These are phyloP conservation scores for Argentina silus DNA, from an alignment of 2,797 vertebrate species.

Conservation along the genomic window DNA sequence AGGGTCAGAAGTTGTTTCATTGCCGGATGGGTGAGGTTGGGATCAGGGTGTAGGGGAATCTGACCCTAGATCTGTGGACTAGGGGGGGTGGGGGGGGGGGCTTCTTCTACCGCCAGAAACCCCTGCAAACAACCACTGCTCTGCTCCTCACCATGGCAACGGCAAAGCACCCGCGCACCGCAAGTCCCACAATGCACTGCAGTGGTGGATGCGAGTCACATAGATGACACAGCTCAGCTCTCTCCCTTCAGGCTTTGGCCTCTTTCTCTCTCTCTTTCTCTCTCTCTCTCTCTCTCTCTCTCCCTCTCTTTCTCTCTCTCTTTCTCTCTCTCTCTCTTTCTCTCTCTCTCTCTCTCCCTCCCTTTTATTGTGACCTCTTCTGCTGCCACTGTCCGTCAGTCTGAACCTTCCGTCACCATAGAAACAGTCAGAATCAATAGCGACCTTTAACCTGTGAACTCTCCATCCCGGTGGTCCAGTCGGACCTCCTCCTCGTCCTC, in stretches of 20 bases:
- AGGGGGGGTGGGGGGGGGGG: too few relatives aligned
- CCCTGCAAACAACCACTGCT: slow-evolving; percentile 43
- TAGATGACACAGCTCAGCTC: slow-evolving; percentile 55
- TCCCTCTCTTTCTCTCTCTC: background rate
- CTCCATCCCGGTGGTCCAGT: background rate
- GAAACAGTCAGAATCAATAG: background rate
- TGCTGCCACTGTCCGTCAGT: background rate
- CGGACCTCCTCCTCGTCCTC: background rate
- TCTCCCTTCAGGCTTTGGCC: background rate
- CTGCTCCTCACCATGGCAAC: slow-evolving; percentile 69
- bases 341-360: background rate
- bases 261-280: background rate
- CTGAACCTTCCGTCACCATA: too few relatives aligned
- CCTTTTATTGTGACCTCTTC: background rate
- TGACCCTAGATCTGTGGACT: slow-evolving; percentile 47
- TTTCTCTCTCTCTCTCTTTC: background rate
- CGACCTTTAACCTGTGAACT: slow-evolving; percentile 22
- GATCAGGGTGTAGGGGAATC: slow-evolving; percentile 47
- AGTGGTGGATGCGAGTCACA: background rate
- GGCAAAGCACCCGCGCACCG: slow-evolving; percentile 55
- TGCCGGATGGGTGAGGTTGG: slow-evolving; percentile 32
- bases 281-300: background rate
- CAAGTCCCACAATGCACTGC: slow-evolving; percentile 54
- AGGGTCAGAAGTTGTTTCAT: slow-evolving; percentile 52
- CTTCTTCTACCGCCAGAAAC: slow-evolving; percentile 32